Conservation (phyloP, 2,113 vertebrate species). For the Vulpes lagopus region DNA sequence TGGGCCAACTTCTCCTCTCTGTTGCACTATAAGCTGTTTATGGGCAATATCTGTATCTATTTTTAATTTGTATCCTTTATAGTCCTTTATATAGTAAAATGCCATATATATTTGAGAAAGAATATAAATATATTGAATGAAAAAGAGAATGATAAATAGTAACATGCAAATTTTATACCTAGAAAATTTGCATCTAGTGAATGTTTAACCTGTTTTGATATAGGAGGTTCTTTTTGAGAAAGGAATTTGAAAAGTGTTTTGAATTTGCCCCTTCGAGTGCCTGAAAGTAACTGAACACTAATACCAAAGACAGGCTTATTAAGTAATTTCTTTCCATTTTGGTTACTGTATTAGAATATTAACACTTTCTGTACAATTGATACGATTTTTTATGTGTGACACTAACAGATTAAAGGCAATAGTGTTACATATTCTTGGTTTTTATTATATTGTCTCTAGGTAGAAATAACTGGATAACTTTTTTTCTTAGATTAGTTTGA, state of each 20-base stretch:
- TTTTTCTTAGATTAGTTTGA: not conserved
- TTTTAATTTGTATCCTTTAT: not conserved
- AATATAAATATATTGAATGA: conserved; percentile 2
- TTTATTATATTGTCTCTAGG: not conserved
- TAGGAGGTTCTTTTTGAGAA: not conserved
- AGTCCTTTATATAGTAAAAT: not conserved
- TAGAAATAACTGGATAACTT: conserved; percentile 41
- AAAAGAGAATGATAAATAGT: not conserved
- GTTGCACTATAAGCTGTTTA: not conserved
- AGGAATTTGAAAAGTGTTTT: conserved; percentile 8
- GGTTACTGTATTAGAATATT: not conserved
- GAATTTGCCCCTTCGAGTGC: not conserved
- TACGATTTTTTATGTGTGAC: not conserved
- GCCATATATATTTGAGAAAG: not conserved
- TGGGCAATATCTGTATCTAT: not conserved
- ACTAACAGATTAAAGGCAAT: not conserved
- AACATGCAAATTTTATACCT: not conserved
- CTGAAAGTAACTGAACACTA: not conserved
- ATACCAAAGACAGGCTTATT: not conserved
- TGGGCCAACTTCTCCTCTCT: not conserved
- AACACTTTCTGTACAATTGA: conserved; percentile 2
- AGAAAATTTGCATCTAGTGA: not conserved
- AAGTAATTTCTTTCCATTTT: not conserved
- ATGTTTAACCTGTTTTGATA: not conserved
- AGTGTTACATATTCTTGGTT: not conserved